A percentile compares a stretch with the other conserved stretches of the same genome.
Evolutionary conservation across 30 jellyfish, hydroid and myxozoan species (phyloP).

Genomic region (Rhopilema esculentum): DNA sequence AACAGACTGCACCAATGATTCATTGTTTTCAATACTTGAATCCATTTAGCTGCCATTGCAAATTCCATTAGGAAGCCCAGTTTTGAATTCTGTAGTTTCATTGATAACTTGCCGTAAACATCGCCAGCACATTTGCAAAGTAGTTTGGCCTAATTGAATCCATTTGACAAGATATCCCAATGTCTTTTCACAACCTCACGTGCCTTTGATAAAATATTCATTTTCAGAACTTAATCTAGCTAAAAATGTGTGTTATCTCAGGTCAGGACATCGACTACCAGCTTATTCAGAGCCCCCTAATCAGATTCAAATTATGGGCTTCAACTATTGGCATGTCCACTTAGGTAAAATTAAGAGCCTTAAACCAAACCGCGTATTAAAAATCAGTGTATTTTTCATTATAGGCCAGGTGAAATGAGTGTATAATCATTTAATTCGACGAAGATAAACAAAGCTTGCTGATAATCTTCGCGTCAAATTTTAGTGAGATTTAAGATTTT

Average conservation of each 20-base stretch:
- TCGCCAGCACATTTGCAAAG: conserved; percentile 29
- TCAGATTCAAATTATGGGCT: conserved; percentile 66
- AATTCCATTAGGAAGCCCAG: conserved; percentile 17
- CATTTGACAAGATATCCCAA: conserved; percentile 40
- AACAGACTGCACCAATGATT: not conserved
- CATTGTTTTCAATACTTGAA: not conserved
- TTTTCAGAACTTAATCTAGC: conserved; percentile 50
- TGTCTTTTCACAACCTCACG: conserved; percentile 76
- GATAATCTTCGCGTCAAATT: conserved; percentile 68
- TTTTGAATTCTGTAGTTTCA: conserved; percentile 34
- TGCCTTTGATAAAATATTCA: conserved; percentile 68
- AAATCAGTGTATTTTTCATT: conserved; percentile 50
- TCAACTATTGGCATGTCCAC: conserved; percentile 54
- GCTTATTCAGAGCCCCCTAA: conserved; percentile 46
- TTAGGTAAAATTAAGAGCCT: conserved; percentile 50
- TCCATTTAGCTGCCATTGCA: conserved; percentile 11
- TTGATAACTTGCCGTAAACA: conserved; percentile 28
- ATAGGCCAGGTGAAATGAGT: conserved; percentile 50
- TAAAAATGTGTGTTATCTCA: conserved; percentile 62
- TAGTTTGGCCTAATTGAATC: conserved; percentile 42
- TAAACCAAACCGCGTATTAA: conserved; percentile 62
- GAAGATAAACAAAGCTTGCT: conserved; percentile 37
- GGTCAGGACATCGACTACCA: conserved; percentile 62
- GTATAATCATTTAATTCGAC: conserved; percentile 41
- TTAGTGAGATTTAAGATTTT: conserved; percentile 63